Conservation (phyloP, 2,113 vertebrate genomes). For the Dromaius novaehollandiae region DNA sequence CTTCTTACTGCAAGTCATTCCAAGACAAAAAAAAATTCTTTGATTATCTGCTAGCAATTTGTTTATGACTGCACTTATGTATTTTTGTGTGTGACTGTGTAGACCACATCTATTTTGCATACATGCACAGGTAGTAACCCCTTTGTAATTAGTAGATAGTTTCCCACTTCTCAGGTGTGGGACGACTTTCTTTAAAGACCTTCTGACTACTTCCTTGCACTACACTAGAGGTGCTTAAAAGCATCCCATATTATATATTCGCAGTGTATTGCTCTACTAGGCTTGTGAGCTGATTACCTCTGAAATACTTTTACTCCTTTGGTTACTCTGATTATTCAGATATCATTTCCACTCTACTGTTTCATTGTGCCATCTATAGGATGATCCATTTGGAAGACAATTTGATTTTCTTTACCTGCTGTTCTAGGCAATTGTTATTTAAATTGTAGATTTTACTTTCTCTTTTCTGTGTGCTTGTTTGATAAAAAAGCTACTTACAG, state of each 20-base stretch:
- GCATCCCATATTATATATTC: background rate
- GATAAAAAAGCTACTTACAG: background rate
- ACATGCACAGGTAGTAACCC: background rate
- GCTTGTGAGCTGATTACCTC: background rate
- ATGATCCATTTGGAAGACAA: background rate
- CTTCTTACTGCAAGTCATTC: background rate
- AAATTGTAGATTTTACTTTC: background rate
- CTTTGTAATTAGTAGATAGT: background rate
- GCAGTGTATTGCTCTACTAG: background rate
- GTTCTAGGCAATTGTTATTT: background rate
- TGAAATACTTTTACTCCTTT: background rate
- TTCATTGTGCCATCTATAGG: background rate
- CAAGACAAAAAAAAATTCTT: background rate
- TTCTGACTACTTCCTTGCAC: background rate
- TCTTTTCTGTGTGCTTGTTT: background rate
- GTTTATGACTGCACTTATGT: background rate
- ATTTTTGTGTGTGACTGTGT: background rate
- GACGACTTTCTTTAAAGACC: background rate
- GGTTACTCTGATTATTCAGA: background rate
- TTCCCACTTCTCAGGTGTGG: background rate
- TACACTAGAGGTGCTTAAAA: background rate
- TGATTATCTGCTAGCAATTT: background rate
- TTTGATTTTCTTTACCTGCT: background rate
- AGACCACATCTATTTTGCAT: background rate
- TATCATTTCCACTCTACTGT: background rate